Conservation (phyloP, 2,113 vertebrate genomes). For the Cyphomyrus discorhynchus region DNA sequence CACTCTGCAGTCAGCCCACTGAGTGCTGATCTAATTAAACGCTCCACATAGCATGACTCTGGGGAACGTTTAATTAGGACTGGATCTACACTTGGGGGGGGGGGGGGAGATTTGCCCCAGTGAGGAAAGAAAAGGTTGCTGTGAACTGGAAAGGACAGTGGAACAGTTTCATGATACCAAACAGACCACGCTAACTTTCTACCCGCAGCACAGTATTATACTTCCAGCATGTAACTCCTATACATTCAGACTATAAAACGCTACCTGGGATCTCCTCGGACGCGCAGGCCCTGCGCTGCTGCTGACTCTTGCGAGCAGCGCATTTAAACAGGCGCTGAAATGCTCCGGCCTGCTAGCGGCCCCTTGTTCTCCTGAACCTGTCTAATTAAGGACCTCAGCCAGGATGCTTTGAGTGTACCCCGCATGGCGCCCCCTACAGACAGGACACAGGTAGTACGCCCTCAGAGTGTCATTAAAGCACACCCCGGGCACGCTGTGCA, state of each 20-base stretch:
- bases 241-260: neutral
- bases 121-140: slow-evolving; percentile 15
- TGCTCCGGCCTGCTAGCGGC: no score
- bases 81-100: slow-evolving; percentile 23
- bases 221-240: neutral
- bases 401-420: neutral
- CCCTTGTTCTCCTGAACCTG: neutral
- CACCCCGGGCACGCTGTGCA: neutral
- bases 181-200: neutral
- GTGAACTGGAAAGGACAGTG: neutral
- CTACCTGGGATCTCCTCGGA: neutral
- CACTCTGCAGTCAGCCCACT: slow-evolving; percentile 24
- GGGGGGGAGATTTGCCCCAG: slow-evolving; percentile 11
- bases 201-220: neutral
- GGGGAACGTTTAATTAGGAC: slow-evolving; percentile 43
- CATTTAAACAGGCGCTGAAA: neutral
- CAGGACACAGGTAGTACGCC: neutral
- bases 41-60: slow-evolving; percentile 38
- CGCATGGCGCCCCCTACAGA: neutral
- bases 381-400: neutral
- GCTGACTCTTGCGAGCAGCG: no score
- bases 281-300: no score
- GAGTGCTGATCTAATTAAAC: slow-evolving; percentile 45
- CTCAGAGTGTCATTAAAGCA: neutral
- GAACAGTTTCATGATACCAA: neutral